Conservation (phyloP, 1,140 invertebrate species). For the Homarus americanus region DNA sequence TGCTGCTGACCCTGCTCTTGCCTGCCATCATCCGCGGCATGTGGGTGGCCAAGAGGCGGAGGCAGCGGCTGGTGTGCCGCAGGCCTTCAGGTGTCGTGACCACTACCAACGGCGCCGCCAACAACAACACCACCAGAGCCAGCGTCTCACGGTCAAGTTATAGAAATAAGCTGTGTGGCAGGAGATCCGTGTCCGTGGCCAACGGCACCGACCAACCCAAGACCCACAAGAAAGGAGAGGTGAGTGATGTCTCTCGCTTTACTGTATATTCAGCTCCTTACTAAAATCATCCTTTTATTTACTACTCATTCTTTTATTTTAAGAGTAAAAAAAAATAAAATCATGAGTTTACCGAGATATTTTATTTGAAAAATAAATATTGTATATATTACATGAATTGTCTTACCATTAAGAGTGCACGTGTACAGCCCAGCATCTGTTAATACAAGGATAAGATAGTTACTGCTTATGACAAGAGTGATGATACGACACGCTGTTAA, state of each 20-base stretch:
- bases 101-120: not conserved
- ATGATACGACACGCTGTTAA: too few relatives aligned
- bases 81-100: not conserved
- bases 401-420: too few relatives aligned
- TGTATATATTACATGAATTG: too few relatives aligned
- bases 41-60: constrained; percentile 49
- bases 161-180: not conserved
- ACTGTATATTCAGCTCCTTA: too few relatives aligned
- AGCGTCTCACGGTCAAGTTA: not conserved
- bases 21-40: constrained; percentile 66
- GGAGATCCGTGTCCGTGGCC: not conserved
- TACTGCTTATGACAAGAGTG: too few relatives aligned
- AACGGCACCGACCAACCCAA: not conserved
- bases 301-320: too few relatives aligned
- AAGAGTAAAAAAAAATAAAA: too few relatives aligned
- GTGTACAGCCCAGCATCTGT: too few relatives aligned
- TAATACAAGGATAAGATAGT: too few relatives aligned
- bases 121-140: not conserved
- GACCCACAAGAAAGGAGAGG: constrained; percentile 19
- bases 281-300: too few relatives aligned
- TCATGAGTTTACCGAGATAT: too few relatives aligned
- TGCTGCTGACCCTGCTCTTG: constrained; percentile 88
- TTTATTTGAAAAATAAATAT: too few relatives aligned
- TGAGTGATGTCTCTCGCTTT: not conserved
- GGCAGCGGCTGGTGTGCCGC: constrained; percentile 35